Evolutionary conservation across 2,797 vertebrate species (phyloP).

Genomic region (Cercopithecus petaurista): DNA sequence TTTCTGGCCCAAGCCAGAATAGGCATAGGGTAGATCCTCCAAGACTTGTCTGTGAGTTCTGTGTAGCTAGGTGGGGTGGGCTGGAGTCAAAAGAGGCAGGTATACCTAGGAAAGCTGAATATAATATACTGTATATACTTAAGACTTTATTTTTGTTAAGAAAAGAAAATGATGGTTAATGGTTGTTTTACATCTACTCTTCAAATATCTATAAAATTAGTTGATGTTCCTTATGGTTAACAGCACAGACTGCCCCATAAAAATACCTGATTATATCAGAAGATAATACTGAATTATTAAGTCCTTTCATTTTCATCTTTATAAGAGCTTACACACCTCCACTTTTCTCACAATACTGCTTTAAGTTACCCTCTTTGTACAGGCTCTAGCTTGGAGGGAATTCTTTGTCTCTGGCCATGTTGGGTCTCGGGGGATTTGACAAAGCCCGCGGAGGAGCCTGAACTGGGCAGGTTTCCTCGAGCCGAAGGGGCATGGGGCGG

Average conservation of each 20-base stretch:
- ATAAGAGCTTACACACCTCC: not conserved
- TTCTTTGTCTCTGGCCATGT: not conserved
- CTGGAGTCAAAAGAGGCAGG: not conserved
- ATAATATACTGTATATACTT: not conserved
- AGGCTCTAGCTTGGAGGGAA: not conserved
- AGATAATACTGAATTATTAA: not conserved
- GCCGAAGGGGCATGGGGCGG: too few relatives aligned
- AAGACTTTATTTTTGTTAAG: conserved; percentile 49
- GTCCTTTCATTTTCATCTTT: not conserved
- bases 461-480: not conserved
- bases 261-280: not conserved
- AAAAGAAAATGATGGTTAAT: conserved; percentile 38
- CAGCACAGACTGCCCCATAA: not conserved
- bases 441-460: not conserved
- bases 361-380: not conserved
- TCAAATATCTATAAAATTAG: conserved; percentile 33
- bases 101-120: not conserved
- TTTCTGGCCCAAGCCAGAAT: not conserved
- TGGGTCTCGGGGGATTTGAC: not conserved
- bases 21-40: not conserved
- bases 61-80: not conserved
- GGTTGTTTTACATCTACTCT: conserved; percentile 39
- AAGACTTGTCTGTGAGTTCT: not conserved
- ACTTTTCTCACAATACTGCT: not conserved
- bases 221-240: conserved; percentile 40